A percentile compares a stretch with the other conserved stretches of the same genome.
These are phyloP conservation scores for Monodelphis domestica DNA, from an alignment of 2,797 vertebrate genomes.

Conservation along the genomic window DNA sequence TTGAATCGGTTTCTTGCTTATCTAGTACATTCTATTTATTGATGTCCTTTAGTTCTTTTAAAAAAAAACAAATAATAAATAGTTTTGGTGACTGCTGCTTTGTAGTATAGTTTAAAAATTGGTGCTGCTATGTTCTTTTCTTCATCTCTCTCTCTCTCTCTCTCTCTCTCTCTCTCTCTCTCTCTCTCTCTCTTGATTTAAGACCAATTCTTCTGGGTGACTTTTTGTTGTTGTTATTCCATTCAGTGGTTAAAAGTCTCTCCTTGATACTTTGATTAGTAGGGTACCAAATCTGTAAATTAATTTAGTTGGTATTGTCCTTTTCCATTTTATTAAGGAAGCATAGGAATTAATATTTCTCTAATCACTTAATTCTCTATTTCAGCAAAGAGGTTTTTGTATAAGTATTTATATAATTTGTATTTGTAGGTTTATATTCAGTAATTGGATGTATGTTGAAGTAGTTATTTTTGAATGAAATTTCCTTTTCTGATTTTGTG, in stretches of 20 bases:
- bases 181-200: too few species aligned
- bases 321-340: not conserved
- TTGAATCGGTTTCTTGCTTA: not conserved
- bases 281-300: not conserved
- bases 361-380: not conserved
- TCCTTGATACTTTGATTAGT: not conserved
- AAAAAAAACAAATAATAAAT: not conserved
- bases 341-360: not conserved
- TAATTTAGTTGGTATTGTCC: not conserved
- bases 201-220: not conserved
- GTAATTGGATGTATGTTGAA: not conserved
- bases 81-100: not conserved
- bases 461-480: not conserved
- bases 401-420: not conserved
- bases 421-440: not conserved
- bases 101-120: not conserved
- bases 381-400: not conserved
- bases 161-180: too few species aligned
- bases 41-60: not conserved
- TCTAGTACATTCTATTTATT: not conserved
- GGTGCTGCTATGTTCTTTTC: not conserved
- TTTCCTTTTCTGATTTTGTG: not conserved
- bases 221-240: not conserved
- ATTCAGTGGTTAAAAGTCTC: not conserved
- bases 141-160: not conserved